Evolutionary conservation across 2,797 vertebrate genomes (phyloP).

Genomic region (Paguma larvata): DNA sequence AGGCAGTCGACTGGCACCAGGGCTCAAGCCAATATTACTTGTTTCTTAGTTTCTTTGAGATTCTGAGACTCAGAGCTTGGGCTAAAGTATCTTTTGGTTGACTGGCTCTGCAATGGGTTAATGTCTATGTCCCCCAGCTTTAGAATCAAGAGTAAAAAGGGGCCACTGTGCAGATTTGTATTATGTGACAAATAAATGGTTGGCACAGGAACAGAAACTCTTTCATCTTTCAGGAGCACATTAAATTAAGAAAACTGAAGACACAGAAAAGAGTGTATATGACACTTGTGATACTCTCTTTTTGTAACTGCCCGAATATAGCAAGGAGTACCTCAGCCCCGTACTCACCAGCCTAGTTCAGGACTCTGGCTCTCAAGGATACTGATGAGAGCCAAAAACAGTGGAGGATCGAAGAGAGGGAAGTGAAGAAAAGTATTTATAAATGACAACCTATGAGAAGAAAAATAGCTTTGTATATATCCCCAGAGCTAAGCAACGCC

Average conservation of each 20-base stretch:
- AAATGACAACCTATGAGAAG: neutral
- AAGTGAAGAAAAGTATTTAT: neutral
- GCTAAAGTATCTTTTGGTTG: neutral
- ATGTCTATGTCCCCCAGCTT: constrained; percentile 21
- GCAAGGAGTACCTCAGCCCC: neutral
- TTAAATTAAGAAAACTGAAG: constrained; percentile 42
- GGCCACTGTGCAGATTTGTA: neutral
- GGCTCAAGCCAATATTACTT: neutral
- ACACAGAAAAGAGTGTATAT: neutral
- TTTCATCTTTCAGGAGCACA: neutral
- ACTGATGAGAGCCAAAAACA: neutral
- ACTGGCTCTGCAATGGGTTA: neutral
- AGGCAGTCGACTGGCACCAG: neutral
- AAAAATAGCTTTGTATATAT: neutral
- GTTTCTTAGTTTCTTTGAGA: constrained; percentile 29
- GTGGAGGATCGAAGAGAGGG: neutral
- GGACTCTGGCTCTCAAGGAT: neutral
- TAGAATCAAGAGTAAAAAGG: constrained; percentile 44
- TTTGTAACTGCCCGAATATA: neutral
- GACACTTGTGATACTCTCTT: neutral
- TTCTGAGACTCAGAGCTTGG: neutral
- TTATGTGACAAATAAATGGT: neutral
- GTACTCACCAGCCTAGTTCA: neutral
- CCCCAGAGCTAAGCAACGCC: neutral
- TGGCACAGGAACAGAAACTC: constrained; percentile 42